Evolutionary conservation across 2,797 vertebrate genomes (phyloP).

Genomic region (Oophaga sylvatica): DNA sequence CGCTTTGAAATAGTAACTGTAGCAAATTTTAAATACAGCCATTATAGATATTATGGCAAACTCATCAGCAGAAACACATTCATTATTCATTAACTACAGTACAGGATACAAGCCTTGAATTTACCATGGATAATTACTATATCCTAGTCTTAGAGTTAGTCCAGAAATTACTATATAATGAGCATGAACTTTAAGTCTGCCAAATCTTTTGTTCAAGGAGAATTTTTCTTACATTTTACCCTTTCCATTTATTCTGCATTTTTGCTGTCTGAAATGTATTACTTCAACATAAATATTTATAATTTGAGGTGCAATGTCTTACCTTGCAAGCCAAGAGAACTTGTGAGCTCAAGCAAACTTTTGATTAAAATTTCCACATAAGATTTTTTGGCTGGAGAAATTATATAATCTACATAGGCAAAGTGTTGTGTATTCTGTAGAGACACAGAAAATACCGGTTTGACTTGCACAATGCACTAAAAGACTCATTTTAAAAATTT

Average conservation of each 20-base stretch:
- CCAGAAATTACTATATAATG: conserved; percentile 22
- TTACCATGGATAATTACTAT: conserved; percentile 41
- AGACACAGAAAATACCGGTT: too few relatives aligned
- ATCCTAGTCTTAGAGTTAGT: neutral
- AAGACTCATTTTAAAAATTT: neutral
- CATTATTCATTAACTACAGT: conserved; percentile 35
- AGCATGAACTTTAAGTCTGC: conserved; percentile 33
- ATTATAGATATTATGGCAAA: conserved; percentile 12
- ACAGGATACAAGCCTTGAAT: conserved; percentile 9
- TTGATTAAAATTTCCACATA: neutral
- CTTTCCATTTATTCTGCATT: conserved; percentile 12
- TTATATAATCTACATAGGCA: neutral
- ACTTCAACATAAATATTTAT: conserved; percentile 25
- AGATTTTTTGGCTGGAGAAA: neutral
- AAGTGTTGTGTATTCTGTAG: neutral
- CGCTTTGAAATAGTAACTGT: neutral
- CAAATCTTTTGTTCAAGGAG: conserved; percentile 11
- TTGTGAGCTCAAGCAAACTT: neutral
- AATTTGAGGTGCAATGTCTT: conserved; percentile 5
- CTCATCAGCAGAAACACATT: conserved; percentile 22
- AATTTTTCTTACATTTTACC: conserved; percentile 18
- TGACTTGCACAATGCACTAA: neutral
- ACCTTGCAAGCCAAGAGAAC: conserved; percentile 6
- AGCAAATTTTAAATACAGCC: conserved; percentile 4
- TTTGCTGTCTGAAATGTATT: conserved; percentile 14